Base-by-base conservation (phyloP, 2,888 invertebrate species). In the Epinotia bilunana region DNA sequence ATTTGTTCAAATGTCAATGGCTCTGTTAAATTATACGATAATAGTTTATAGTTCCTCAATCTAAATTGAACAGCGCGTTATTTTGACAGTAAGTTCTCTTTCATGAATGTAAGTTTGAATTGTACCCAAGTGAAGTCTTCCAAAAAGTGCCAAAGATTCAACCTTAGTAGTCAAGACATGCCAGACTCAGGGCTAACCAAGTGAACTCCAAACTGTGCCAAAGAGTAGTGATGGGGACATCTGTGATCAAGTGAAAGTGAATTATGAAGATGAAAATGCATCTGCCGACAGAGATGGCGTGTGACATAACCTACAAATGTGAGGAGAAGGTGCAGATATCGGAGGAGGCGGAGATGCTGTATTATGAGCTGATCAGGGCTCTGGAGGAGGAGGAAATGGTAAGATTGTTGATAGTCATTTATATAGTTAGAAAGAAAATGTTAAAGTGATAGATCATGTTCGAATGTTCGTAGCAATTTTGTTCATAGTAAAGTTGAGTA, bases 351-450 rank as follows among this genome's bases (percentile, higher is more conserved):
- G 93, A 94, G 83, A 90, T 94, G 91, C 87, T 94, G 73, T 94
- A 94, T 78, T 94, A 94, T 78, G 94, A 94, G 83, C 90, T 94
- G 73, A 94, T 94, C 80, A 87, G 85, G 63, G 92, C 93, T 2
- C 79, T 94, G 74, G 94, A 94, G 75, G 94, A 94, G 77, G 94
- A 94, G 77, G 94, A 94, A 86, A 85, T 85, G 94, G 94, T 94
- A 86, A 88, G 90, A 78, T 20, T 61, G 13, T n/a, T 57, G 11
- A 20, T 62, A 58, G 11, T 23, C 0, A 49, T 28, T 2, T 28
- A 28, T 28, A 28, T 28, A 28, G 3, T 0, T 28, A 20, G 20
- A 2, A 20, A 20, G 20, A 2, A 20, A 20, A 20, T 28, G 23
- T 1, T 3, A 9, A 61, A 7, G 12, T 49, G 20, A 11, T 1